These are phyloP conservation scores for Trachymyrmex septentrionalis DNA, from an alignment of 1,140 invertebrate species.

Conservation along the genomic window DNA sequence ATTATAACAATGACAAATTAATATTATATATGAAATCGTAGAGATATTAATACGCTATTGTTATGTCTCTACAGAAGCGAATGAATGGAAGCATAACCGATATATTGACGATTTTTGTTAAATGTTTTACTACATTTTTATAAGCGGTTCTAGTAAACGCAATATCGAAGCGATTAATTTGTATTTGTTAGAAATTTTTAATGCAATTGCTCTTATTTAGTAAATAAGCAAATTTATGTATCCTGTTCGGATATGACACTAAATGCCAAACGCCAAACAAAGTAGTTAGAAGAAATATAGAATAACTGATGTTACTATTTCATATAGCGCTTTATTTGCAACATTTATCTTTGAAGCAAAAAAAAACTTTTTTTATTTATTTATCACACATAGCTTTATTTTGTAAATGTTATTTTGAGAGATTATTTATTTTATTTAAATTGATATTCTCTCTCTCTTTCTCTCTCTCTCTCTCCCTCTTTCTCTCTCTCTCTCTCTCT, in stretches of 20 bases:
- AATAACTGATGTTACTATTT: not conserved
- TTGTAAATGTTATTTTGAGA: not conserved
- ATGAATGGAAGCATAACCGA: slow-evolving; percentile 27
- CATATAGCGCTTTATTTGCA: not conserved
- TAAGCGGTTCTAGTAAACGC: not conserved
- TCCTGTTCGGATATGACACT: not conserved
- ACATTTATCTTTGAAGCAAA: not conserved
- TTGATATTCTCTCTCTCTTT: not conserved
- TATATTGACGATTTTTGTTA: slow-evolving; percentile 28
- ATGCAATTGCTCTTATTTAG: not conserved
- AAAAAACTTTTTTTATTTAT: not conserved
- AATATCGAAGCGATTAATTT: slow-evolving; percentile 25
- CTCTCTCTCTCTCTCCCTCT: no score
- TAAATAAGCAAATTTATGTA: not conserved
- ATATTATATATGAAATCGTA: slow-evolving; percentile 29
- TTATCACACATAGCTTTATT: not conserved
- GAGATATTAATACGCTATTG: slow-evolving; percentile 33
- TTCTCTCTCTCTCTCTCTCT: not conserved
- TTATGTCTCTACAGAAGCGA: slow-evolving; percentile 10
- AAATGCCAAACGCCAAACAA: not conserved
- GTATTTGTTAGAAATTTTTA: not conserved
- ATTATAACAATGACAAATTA: slow-evolving; percentile 43
- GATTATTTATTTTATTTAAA: slow-evolving; percentile 5
- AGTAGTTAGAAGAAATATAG: not conserved
- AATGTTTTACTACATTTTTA: slow-evolving; percentile 19